Evolutionary conservation across 2,113 vertebrate species (phyloP).

Genomic region (Urocynchramus pylzowi): DNA sequence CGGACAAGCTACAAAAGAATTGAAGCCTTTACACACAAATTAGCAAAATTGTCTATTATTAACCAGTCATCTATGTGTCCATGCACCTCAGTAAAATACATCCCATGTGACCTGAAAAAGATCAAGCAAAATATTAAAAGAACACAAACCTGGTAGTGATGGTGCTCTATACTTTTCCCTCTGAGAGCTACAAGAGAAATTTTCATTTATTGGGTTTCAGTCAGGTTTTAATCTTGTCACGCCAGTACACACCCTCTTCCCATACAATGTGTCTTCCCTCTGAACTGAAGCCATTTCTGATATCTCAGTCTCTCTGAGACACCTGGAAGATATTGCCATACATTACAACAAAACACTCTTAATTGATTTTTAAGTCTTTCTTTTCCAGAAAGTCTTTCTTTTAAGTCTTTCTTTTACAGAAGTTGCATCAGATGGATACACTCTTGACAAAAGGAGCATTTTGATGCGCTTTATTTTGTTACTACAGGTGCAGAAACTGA

Average conservation of each 20-base stretch:
- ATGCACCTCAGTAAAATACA: background rate
- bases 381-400: too few species aligned
- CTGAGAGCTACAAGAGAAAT: background rate
- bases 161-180: background rate
- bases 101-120: background rate
- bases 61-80: background rate
- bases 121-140: background rate
- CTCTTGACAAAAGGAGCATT: background rate
- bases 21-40: background rate
- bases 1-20: background rate
- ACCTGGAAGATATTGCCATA: background rate
- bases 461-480: background rate
- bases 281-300: background rate
- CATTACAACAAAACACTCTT: background rate
- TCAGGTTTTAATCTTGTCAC: background rate
- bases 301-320: background rate
- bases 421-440: fast-evolving
- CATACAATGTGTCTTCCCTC: background rate
- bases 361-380: background rate
- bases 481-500: background rate
- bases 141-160: background rate
- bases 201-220: background rate
- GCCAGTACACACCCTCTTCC: background rate
- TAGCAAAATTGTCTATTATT: background rate
- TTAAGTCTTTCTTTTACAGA: background rate